phyloP scores from a whole-genome alignment of 2,797 vertebrate genomes.

The Neostethus bicornis region DNA sequence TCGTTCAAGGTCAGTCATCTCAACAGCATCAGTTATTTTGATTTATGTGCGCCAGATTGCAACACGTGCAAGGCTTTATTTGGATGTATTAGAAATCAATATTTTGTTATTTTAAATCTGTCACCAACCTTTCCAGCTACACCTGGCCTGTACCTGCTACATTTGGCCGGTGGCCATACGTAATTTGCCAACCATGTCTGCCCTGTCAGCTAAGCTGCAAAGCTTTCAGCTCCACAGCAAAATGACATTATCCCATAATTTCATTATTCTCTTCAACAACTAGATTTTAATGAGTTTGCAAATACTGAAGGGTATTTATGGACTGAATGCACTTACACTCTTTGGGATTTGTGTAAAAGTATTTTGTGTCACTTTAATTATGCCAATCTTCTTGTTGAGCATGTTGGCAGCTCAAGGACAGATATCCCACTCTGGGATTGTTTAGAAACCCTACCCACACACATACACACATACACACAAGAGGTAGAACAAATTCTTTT shows the following conservation, averaged over 20 bases:
- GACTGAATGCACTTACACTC: not conserved
- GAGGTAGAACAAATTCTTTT: too few relatives aligned
- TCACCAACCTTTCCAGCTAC: slow-evolving; percentile 25
- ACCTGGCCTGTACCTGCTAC: slow-evolving; percentile 24
- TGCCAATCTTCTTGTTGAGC: not conserved
- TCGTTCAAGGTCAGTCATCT: slow-evolving; percentile 92
- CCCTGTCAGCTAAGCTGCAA: slow-evolving; percentile 16
- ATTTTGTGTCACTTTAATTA: not conserved
- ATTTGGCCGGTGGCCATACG: slow-evolving; percentile 15
- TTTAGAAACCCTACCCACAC: too few relatives aligned
- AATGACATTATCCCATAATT: not conserved
- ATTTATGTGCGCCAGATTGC: slow-evolving; percentile 55
- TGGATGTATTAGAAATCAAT: slow-evolving; percentile 16
- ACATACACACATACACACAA: too few relatives aligned
- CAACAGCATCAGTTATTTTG: slow-evolving; percentile 84
- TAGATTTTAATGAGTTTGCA: slow-evolving; percentile 1
- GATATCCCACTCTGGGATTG: not conserved
- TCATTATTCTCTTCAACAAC: not conserved
- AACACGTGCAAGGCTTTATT: not conserved
- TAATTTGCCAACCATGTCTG: slow-evolving; percentile 26
- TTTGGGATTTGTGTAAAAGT: not conserved
- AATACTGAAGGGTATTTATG: slow-evolving; percentile 1
- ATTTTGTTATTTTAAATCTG: slow-evolving; percentile 10
- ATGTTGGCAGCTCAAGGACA: not conserved
- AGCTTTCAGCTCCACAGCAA: slow-evolving; percentile 4